Evolutionary conservation across 2,797 vertebrate species (phyloP).

Genomic region (Adrianichthys oophorus): DNA sequence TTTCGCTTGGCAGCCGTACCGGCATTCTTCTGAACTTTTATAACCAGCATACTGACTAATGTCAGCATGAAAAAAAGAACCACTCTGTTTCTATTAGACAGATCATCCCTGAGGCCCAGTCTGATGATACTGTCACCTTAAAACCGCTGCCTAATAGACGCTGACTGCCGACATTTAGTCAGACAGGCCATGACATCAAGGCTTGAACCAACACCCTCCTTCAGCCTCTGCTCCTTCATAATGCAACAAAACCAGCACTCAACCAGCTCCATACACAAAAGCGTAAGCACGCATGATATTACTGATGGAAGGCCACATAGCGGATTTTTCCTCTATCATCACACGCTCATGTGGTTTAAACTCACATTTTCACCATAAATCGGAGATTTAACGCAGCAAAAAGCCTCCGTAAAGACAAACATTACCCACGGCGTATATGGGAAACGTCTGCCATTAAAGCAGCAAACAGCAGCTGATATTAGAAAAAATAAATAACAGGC

Average conservation of each 20-base stretch:
- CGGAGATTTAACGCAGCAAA: no score
- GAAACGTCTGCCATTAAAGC: no score
- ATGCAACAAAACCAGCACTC: slow-evolving; percentile 2
- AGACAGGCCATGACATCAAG: slow-evolving; percentile 16
- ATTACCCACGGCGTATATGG: no score
- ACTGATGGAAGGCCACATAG: slow-evolving; percentile 44
- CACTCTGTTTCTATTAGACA: background rate
- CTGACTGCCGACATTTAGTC: slow-evolving; percentile 23
- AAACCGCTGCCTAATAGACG: slow-evolving; percentile 19
- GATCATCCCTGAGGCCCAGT: slow-evolving; percentile 4
- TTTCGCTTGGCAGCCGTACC: no score
- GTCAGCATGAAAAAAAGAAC: background rate
- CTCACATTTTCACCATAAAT: no score
- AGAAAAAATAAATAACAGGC: no score
- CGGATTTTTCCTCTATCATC: slow-evolving; percentile 25
- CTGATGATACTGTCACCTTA: background rate
- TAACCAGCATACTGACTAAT: no score
- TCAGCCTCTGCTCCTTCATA: slow-evolving; percentile 20
- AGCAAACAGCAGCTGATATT: no score
- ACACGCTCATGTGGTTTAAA: slow-evolving; percentile 8
- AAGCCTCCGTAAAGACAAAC: no score
- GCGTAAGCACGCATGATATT: slow-evolving; percentile 29
- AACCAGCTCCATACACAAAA: slow-evolving; percentile 2
- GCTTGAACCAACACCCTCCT: slow-evolving; percentile 5
- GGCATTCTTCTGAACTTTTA: no score